phyloP scores from a whole-genome alignment of 2,888 invertebrate genomes.

The Eristalis arbustorum region DNA sequence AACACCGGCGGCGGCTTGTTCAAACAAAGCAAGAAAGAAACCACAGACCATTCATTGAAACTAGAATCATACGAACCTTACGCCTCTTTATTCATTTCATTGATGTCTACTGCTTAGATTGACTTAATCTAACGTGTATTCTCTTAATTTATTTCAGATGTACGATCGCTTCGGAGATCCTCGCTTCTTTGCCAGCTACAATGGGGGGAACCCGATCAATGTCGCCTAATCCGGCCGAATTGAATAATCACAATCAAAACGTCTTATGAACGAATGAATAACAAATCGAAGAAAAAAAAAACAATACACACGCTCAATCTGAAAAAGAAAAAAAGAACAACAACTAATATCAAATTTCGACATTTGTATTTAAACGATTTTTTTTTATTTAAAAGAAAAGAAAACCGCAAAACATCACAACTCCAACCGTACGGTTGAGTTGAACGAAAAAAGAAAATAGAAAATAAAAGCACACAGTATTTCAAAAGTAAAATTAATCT shows the following conservation, averaged over 20 bases:
- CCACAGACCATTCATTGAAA: not conserved
- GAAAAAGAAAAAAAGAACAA: too few species aligned
- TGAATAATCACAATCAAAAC: conserved; percentile 3
- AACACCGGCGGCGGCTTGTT: not conserved
- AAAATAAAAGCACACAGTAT: conserved; percentile 59
- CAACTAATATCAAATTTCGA: conserved; percentile 28
- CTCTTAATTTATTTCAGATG: conserved; percentile 74
- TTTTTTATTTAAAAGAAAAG: conserved; percentile 16
- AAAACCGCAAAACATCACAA: not conserved
- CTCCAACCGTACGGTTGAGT: conserved; percentile 4
- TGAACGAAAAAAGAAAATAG: conserved; percentile 14
- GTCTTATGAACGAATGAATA: conserved; percentile 14
- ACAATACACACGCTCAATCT: conserved; percentile 41
- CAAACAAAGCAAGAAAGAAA: not conserved
- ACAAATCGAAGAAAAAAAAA: conserved; percentile 10
- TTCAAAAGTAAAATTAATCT: conserved; percentile 30
- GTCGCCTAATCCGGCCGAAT: conserved; percentile 75
- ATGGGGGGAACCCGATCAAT: conserved; percentile 77
- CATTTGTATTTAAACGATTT: conserved; percentile 47
- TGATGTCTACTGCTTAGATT: not conserved
- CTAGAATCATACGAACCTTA: not conserved
- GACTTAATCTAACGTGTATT: not conserved
- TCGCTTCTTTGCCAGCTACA: conserved; percentile 77
- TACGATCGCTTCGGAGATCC: conserved; percentile 79
- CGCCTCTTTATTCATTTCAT: not conserved